Percentiles rank a stretch among this genome's conserved stretches.
phyloP scores from a whole-genome alignment of 1,140 invertebrate genomes.

The Tribolium madens region DNA sequence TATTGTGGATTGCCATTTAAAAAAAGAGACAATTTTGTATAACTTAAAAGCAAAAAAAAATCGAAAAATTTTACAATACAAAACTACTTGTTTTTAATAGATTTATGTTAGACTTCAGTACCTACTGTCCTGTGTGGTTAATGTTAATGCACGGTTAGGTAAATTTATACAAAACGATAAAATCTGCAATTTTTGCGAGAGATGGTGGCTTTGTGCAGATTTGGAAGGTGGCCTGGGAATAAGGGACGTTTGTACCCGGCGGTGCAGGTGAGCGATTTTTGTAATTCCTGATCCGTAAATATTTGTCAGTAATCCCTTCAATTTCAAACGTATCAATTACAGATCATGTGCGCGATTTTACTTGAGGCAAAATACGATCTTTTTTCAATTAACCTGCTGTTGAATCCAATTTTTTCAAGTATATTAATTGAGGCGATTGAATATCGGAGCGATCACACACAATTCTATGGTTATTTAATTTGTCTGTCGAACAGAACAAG shows the following conservation, averaged over 20 bases:
- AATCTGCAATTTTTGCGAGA: neutral
- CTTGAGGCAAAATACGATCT: constrained; percentile 44
- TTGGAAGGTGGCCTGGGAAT: constrained; percentile 18
- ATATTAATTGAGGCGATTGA: constrained; percentile 49
- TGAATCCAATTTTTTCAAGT: constrained; percentile 42
- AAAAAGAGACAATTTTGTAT: no score
- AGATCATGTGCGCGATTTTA: constrained; percentile 43
- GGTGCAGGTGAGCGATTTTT: constrained; percentile 38
- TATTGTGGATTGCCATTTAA: no score
- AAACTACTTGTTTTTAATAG: no score
- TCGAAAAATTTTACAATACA: no score
- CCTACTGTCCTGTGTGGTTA: no score
- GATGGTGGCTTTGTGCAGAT: constrained; percentile 14
- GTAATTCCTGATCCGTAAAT: constrained; percentile 36
- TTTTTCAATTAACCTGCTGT: constrained; percentile 43
- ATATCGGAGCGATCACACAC: constrained; percentile 44
- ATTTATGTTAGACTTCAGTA: no score
- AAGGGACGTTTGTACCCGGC: constrained; percentile 25
- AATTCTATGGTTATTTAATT: constrained; percentile 51
- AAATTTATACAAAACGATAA: neutral
- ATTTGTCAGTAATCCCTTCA: constrained; percentile 39
- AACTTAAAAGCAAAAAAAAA: no score
- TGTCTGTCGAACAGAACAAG: constrained; percentile 47
- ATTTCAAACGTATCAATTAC: constrained; percentile 40
- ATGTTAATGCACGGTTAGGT: no score